Percentiles rank a stretch among this genome's conserved stretches.
phyloP scores from a whole-genome alignment of 2,113 vertebrate species.

The Sylvietta virens region DNA sequence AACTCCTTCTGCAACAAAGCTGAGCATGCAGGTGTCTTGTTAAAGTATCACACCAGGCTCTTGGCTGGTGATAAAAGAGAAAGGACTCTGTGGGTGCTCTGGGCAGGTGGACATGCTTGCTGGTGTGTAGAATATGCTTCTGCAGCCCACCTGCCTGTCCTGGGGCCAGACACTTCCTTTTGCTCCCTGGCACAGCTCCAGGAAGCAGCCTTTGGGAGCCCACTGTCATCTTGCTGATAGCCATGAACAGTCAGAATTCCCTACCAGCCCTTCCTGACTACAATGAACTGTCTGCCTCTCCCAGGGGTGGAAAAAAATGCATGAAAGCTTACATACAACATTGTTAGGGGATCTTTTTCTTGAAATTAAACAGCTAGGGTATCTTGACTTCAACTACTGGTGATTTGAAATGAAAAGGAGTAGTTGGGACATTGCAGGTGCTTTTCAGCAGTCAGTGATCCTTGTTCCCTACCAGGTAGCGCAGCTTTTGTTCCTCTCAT shows the following conservation, averaged over 20 bases:
- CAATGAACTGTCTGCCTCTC: too few species aligned
- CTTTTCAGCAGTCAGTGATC: neutral
- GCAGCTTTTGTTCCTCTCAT: neutral
- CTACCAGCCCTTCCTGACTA: fast-evolving
- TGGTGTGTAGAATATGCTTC: neutral
- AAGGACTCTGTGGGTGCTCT: fast-evolving
- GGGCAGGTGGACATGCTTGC: fast-evolving
- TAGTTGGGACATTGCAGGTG: fast-evolving
- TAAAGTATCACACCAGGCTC: neutral
- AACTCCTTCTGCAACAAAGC: neutral
- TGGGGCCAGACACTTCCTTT: neutral
- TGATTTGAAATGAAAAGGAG: neutral
- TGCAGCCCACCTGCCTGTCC: too few species aligned
- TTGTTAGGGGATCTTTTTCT: neutral
- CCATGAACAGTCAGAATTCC: fast-evolving
- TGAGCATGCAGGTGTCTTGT: neutral
- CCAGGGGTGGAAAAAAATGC: neutral
- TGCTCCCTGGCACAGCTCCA: neutral
- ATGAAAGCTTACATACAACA: neutral
- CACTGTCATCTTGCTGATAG: too few species aligned
- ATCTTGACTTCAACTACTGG: neutral
- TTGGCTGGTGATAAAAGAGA: fast-evolving
- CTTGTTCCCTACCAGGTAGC: neutral
- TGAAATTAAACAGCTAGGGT: neutral
- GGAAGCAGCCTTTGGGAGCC: neutral